Conservation (phyloP, 1,140 invertebrate genomes). For the Trichomalopsis sarcophagae region DNA sequence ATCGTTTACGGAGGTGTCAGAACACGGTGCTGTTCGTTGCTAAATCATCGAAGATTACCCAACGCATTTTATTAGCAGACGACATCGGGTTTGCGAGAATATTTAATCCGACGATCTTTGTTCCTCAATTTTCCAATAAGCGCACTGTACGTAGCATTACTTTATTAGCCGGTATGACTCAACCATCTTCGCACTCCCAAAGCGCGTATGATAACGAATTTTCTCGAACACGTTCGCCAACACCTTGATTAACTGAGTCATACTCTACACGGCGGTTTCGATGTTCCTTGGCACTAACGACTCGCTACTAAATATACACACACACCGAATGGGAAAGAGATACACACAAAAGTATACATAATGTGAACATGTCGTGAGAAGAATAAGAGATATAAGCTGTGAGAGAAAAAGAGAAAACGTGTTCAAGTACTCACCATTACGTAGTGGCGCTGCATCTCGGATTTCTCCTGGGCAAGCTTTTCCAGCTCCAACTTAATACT, state of each 20-base stretch:
- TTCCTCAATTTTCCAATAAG: slow-evolving; percentile 33
- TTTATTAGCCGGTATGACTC: slow-evolving; percentile 42
- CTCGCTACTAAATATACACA: too few species aligned
- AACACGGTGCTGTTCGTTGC: neutral
- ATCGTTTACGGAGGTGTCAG: neutral
- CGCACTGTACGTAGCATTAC: slow-evolving; percentile 27
- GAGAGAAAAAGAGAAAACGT: slow-evolving; percentile 2
- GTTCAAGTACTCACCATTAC: slow-evolving; percentile 88
- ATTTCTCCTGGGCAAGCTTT: slow-evolving; percentile 97
- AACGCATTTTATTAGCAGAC: too few species aligned
- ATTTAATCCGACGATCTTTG: slow-evolving; percentile 31
- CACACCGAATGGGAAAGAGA: neutral
- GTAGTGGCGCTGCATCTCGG: slow-evolving; percentile 98
- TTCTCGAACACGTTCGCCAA: slow-evolving; percentile 26
- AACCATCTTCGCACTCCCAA: neutral
- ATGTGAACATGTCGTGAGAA: neutral
- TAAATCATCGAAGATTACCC: too few species aligned
- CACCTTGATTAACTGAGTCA: too few species aligned
- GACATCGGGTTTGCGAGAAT: neutral
- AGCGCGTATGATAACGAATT: slow-evolving; percentile 28
- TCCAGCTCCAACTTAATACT: slow-evolving; percentile 92
- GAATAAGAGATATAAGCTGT: neutral
- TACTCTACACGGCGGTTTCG: too few species aligned
- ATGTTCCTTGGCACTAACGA: too few species aligned
- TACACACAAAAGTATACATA: neutral